These are phyloP conservation scores for Anticlea derivata DNA, from an alignment of 2,888 invertebrate species.

Conservation along the genomic window DNA sequence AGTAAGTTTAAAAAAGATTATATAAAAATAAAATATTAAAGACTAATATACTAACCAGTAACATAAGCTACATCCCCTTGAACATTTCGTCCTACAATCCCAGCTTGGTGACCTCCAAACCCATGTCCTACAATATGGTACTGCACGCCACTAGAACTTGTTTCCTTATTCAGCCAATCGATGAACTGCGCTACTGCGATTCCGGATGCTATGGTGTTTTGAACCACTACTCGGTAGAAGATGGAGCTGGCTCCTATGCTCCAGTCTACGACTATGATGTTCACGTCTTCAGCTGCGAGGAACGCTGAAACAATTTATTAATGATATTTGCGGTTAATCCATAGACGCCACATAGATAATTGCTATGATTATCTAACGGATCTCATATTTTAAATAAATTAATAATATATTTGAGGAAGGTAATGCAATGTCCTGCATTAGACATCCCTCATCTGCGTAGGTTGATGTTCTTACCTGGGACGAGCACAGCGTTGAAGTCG, in stretches of 20 bases:
- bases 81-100: conserved; percentile 58
- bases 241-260: conserved; percentile 52
- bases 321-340: too few relatives aligned
- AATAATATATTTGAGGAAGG: too few relatives aligned
- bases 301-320: conserved; percentile 44
- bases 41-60: conserved; percentile 49
- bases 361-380: too few relatives aligned
- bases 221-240: conserved; percentile 49
- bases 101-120: conserved; percentile 64
- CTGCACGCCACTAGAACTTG: conserved; percentile 45
- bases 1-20: too few relatives aligned
- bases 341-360: too few relatives aligned
- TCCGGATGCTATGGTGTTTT: conserved; percentile 56
- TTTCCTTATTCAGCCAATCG: conserved; percentile 54
- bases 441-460: too few relatives aligned
- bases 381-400: too few relatives aligned
- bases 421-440: too few relatives aligned
- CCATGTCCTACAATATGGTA: conserved; percentile 66
- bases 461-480: conserved; percentile 47
- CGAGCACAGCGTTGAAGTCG: conserved; percentile 50
- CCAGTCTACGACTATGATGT: conserved; percentile 70
- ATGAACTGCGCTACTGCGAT: conserved; percentile 58
- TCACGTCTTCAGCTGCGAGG: conserved; percentile 59
- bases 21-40: too few relatives aligned
- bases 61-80: conserved; percentile 56